Conservation (phyloP, 1,140 invertebrate genomes). For the Drosophila obscura region DNA sequence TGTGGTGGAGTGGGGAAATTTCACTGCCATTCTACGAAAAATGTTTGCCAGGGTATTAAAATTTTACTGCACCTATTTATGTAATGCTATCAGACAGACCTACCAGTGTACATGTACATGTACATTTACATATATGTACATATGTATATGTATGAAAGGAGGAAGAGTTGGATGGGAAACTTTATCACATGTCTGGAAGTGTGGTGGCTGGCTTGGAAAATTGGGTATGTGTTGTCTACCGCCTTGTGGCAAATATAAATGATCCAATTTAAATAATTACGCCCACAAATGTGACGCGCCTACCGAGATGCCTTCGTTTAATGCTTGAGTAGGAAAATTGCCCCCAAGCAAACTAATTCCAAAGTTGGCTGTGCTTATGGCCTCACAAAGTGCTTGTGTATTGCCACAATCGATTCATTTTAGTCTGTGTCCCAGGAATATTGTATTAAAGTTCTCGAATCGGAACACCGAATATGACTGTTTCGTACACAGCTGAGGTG, state of each 20-base stretch:
- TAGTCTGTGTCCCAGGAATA: background rate
- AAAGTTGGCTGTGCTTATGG: constrained; percentile 53
- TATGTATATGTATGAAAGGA: constrained; percentile 3
- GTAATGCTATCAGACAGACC: constrained; percentile 31
- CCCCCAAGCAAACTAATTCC: constrained; percentile 46
- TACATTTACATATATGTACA: background rate
- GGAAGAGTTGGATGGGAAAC: constrained; percentile 10
- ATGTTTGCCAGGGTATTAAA: constrained; percentile 64
- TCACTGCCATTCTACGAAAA: constrained; percentile 46
- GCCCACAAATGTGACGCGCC: constrained; percentile 62
- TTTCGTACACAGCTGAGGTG: constrained; percentile 94
- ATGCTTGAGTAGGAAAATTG: constrained; percentile 65
- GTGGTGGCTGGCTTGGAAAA: constrained; percentile 56
- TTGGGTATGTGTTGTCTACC: constrained; percentile 58
- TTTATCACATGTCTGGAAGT: constrained; percentile 59
- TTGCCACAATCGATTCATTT: constrained; percentile 23
- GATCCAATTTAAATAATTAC: constrained; percentile 79
- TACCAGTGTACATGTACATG: constrained; percentile 2
- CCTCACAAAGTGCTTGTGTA: constrained; percentile 41
- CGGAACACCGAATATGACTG: constrained; percentile 87
- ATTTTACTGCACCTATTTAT: constrained; percentile 63
- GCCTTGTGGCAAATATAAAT: constrained; percentile 72
- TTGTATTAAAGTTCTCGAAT: constrained; percentile 44
- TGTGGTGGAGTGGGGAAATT: constrained; percentile 20
- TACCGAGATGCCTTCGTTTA: constrained; percentile 63